phyloP scores from a whole-genome alignment of 2,797 vertebrate species.

The Chelidonichthys spinosus region DNA sequence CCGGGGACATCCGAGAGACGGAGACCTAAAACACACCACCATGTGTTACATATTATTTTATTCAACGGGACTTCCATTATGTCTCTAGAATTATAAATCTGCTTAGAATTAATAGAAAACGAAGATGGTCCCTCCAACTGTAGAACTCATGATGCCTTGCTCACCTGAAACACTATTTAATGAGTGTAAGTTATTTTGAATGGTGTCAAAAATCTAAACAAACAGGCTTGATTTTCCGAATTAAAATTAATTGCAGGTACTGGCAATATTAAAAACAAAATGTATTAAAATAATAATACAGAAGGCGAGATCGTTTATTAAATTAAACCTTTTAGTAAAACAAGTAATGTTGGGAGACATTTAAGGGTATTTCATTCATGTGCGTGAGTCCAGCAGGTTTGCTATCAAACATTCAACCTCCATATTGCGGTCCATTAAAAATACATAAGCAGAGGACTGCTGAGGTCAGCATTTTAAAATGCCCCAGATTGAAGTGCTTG shows the following conservation, averaged over 20 bases:
- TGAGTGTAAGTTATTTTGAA: too few relatives aligned
- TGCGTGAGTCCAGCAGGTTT: constrained; percentile 21
- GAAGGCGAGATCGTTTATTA: neutral
- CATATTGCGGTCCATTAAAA: neutral
- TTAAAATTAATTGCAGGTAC: too few relatives aligned
- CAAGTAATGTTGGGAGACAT: neutral
- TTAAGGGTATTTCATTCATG: constrained; percentile 24
- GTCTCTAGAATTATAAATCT: neutral
- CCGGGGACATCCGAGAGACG: neutral
- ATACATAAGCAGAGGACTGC: constrained; percentile 9
- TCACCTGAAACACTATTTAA: too few relatives aligned
- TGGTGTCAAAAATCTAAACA: too few relatives aligned
- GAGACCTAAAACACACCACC: neutral
- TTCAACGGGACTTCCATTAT: neutral
- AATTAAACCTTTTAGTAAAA: constrained; percentile 15
- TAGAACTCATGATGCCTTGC: too few relatives aligned
- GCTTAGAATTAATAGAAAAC: neutral
- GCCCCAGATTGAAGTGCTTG: neutral
- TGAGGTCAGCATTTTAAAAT: constrained; percentile 12
- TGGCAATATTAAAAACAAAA: too few relatives aligned
- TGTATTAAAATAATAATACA: neutral
- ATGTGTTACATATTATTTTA: constrained; percentile 15
- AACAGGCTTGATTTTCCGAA: too few relatives aligned
- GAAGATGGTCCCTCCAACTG: neutral
- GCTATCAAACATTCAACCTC: constrained; percentile 16